Base-by-base conservation (phyloP, 1,140 invertebrate species). In the Drosophila sulfurigaster region DNA sequence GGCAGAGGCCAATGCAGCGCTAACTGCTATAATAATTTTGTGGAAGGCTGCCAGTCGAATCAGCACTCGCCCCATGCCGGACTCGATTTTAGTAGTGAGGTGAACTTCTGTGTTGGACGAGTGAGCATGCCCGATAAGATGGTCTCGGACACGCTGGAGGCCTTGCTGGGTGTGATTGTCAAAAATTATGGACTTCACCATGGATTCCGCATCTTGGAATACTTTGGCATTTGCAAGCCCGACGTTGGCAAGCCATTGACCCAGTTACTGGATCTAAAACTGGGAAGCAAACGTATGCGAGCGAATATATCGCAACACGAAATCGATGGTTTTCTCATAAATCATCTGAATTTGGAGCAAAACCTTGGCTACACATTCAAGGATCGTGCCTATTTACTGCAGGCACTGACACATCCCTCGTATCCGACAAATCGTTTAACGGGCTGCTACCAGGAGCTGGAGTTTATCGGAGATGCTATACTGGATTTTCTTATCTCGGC, bases 391-490 rank as follows among this genome's bases (percentile, higher is more conserved):
- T 94, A 94, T 82, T 89, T 97, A 10, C 91, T 97, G 30, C 95
- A 99, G 94, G 97, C 98, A 0, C 95, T 99, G 75, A 98, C 98
- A 0, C 98, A 99, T 94, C 95, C 98, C 0, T 98, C 98, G 0
- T 99, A 97, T 93, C 95, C 95, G 51, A 95, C 95, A 7, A 99
- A 99, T 92, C 94, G 95, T 4, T 91, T 97, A 15, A 99, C 98
- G 0, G 96, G 96, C 78, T 98, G 97, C 89, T 99, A 99, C 93
- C 97, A 99, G 91, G 94, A 98, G 51, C 92, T 99, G 6, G 98
- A 99, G 93, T 99, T 99, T 92, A 94, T 99, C 3, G 98, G 98
- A 20, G 98, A 99, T 94, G 98, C 98, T 3, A 95, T 99, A 41
- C 93, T 99, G 41, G 98, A 99, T 93, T 99, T 98, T 92, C 93